phyloP scores from a whole-genome alignment of 2,888 invertebrate genomes.

The Dryomyza anilis region DNA sequence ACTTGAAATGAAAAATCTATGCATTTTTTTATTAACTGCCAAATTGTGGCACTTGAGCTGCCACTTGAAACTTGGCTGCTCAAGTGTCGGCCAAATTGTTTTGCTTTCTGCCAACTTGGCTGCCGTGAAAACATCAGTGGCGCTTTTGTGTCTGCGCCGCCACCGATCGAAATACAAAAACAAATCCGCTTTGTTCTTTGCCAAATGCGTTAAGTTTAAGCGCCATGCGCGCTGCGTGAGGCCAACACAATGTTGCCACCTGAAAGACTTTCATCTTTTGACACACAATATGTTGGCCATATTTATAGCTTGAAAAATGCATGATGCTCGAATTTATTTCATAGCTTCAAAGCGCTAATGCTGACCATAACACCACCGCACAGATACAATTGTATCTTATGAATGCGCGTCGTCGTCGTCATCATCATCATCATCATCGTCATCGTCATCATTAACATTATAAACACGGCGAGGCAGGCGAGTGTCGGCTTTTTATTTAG shows the following conservation, averaged over 20 bases:
- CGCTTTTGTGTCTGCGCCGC: slow-evolving; percentile 58
- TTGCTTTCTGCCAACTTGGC: slow-evolving; percentile 39
- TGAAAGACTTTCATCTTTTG: slow-evolving; percentile 13
- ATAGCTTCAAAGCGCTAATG: neutral
- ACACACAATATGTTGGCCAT: no score
- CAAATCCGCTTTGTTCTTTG: neutral
- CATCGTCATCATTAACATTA: slow-evolving; percentile 48
- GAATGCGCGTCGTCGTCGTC: no score
- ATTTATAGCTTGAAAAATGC: slow-evolving; percentile 19
- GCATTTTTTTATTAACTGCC: no score
- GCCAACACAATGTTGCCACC: slow-evolving; percentile 22
- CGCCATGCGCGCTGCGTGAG: slow-evolving; percentile 54
- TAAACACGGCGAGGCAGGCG: no score
- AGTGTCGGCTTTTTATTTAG: slow-evolving; percentile 1
- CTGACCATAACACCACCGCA: no score
- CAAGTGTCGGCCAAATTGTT: slow-evolving; percentile 21
- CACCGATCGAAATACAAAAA: neutral
- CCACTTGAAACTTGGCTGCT: no score
- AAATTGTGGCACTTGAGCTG: no score
- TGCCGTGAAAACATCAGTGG: slow-evolving; percentile 47
- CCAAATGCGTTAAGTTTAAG: slow-evolving; percentile 33
- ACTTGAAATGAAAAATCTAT: no score
- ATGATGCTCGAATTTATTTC: slow-evolving; percentile 7
- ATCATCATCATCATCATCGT: no score
- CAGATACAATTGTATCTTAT: no score